Evolutionary conservation across 2,113 vertebrate species (phyloP).

Genomic region (Corythornis cristatus): DNA sequence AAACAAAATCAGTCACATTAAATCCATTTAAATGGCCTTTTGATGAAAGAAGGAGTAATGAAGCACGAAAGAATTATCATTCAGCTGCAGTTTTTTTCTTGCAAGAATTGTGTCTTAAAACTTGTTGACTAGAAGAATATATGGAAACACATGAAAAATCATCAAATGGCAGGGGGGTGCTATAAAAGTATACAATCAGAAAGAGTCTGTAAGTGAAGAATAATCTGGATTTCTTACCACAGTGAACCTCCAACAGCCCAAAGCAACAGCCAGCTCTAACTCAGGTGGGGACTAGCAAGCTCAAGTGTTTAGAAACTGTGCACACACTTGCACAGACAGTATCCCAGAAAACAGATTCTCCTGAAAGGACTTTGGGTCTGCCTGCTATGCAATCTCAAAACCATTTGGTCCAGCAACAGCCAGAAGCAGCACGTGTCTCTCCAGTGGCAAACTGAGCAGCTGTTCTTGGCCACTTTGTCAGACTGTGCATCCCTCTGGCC

Average conservation of each 20-base stretch:
- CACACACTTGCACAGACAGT: fast-evolving
- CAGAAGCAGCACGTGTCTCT: not conserved
- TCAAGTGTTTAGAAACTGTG: not conserved
- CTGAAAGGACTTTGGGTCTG: not conserved
- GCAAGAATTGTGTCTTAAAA: not conserved
- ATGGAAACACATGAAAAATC: not conserved
- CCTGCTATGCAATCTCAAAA: not conserved
- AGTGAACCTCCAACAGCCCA: not conserved
- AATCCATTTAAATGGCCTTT: not conserved
- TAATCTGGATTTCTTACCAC: not conserved
- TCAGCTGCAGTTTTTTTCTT: not conserved
- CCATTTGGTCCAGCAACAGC: not conserved
- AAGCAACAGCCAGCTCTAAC: not conserved
- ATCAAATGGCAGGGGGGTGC: not conserved
- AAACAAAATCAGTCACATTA: not conserved
- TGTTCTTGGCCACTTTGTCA: not conserved
- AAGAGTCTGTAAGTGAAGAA: not conserved
- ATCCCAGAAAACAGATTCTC: not conserved
- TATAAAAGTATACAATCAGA: not conserved
- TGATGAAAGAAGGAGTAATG: not conserved
- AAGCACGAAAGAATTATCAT: not conserved
- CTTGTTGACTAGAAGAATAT: not conserved
- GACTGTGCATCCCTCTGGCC: not conserved
- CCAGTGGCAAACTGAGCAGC: not conserved
- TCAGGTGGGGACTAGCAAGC: not conserved